Evolutionary conservation across 1,140 invertebrate species (phyloP).

Genomic region (Telenomus remus): DNA sequence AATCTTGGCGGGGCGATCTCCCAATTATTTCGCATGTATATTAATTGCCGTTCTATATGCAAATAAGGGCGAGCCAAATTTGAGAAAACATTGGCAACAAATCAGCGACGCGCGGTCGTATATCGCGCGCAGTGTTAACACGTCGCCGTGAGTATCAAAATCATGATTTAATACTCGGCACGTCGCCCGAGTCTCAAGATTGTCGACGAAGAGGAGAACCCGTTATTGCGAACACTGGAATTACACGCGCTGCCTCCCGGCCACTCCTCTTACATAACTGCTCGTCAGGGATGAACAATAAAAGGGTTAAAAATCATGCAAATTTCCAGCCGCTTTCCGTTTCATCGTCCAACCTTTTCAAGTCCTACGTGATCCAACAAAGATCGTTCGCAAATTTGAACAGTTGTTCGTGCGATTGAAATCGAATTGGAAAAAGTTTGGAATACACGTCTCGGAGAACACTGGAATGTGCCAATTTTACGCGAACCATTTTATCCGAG

Average conservation of each 20-base stretch:
- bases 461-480: too few species aligned
- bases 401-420: conserved; percentile 12
- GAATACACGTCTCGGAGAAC: too few species aligned
- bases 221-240: neutral
- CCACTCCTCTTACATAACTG: too few species aligned
- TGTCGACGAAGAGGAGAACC: conserved; percentile 50
- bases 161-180: conserved; percentile 53
- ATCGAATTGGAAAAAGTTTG: neutral
- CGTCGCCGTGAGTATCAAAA: conserved; percentile 53
- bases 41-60: conserved; percentile 38
- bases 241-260: too few species aligned
- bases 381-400: too few species aligned
- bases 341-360: too few species aligned
- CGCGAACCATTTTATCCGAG: too few species aligned
- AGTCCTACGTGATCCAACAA: too few species aligned
- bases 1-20: neutral
- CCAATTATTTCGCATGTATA: neutral
- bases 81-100: conserved; percentile 29
- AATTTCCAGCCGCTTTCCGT: too few species aligned
- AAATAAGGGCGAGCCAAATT: conserved; percentile 49
- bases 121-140: conserved; percentile 53
- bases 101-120: conserved; percentile 34
- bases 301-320: too few species aligned
- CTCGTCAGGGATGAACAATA: too few species aligned
- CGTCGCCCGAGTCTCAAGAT: conserved; percentile 42